Evolutionary conservation across 2,888 invertebrate species (phyloP), one percentile per base, ranked within the genome.

Genomic region (Teleiodes luculella): DNA sequence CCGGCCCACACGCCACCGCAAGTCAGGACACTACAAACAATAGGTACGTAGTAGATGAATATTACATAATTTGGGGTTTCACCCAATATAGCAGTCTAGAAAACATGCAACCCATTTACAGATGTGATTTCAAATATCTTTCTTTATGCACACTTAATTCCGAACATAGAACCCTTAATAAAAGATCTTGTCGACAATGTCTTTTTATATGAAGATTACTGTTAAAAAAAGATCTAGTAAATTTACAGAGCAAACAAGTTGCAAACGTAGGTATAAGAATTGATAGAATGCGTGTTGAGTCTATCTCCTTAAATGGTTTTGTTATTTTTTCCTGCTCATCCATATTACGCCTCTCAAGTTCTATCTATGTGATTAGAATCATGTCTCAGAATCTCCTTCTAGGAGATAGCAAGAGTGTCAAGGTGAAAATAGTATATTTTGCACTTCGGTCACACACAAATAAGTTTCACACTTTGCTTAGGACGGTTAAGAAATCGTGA

Each of bases 401-500:
- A 60, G 55, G 58, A 60, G 59, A 60, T 52, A 61, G 58, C 57
- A 59, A 61, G 54, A 62, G 54, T 60, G 58, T 62, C 61, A 64
- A 68, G 64, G 66, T 60, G 65, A 68, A 66, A 68, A 66, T 62
- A 59, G 55, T 60, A 51, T 61, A 59, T 61, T 60, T 63, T 52
- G 61, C 60, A 63, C 58, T 62, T 59, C 56, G 60, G 35, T 56
- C 46, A n/a, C n/a, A 58, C 55, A 60, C 53, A 66, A 74, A 78
- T 70, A 69, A 58, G 67, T 64, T 62, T 50, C 57, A 62, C 75
- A 81, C 74, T 66, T 63, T 67, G 52, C 52, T 56, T 54, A 58
- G 60, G 62, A 59, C 57, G 61, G 63, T 60, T 65, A 70, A 74
- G 67, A 72, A 70, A 74, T 82, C 81, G 79, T 83, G 80, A 70